Evolutionary conservation across 1,140 invertebrate species (phyloP).

Genomic region (Drosophila rhopaloa): DNA sequence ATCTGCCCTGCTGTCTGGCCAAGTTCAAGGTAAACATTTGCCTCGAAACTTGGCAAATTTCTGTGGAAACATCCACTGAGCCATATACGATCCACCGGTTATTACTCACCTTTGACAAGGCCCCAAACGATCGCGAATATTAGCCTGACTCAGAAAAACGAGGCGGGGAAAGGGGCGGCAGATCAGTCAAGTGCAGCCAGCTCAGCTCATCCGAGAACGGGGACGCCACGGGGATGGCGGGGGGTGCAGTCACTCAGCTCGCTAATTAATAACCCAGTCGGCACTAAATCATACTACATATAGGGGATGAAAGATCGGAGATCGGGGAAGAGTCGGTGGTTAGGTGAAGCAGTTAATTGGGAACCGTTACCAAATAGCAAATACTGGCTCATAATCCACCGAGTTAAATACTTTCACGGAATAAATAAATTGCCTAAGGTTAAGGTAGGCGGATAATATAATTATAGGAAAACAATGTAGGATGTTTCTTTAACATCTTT

Average conservation of each 20-base stretch:
- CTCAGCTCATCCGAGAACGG: constrained; percentile 30
- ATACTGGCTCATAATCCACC: not conserved
- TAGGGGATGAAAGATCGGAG: not conserved
- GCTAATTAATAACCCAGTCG: constrained; percentile 47
- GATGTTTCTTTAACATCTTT: no score
- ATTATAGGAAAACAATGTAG: no score
- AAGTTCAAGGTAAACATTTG: constrained; percentile 55
- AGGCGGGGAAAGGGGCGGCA: not conserved
- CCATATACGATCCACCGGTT: constrained; percentile 37
- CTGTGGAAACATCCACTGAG: constrained; percentile 38
- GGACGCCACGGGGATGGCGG: constrained; percentile 1
- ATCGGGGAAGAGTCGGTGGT: no score
- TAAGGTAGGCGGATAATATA: no score
- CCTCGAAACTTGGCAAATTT: constrained; percentile 28
- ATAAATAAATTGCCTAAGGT: no score
- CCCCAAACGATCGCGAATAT: constrained; percentile 29
- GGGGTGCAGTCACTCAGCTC: constrained; percentile 16
- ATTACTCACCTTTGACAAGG: constrained; percentile 56
- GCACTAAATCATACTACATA: constrained; percentile 21
- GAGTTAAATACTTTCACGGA: no score
- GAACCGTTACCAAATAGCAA: not conserved
- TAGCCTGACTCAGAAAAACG: constrained; percentile 23
- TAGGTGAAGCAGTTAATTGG: constrained; percentile 2
- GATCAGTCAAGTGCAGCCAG: constrained; percentile 43
- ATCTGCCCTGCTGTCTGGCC: constrained; percentile 15